A percentile compares a stretch with the other conserved stretches of the same genome.
Conservation (phyloP, 2,113 vertebrate species). For the Macroglossus sobrinus region DNA sequence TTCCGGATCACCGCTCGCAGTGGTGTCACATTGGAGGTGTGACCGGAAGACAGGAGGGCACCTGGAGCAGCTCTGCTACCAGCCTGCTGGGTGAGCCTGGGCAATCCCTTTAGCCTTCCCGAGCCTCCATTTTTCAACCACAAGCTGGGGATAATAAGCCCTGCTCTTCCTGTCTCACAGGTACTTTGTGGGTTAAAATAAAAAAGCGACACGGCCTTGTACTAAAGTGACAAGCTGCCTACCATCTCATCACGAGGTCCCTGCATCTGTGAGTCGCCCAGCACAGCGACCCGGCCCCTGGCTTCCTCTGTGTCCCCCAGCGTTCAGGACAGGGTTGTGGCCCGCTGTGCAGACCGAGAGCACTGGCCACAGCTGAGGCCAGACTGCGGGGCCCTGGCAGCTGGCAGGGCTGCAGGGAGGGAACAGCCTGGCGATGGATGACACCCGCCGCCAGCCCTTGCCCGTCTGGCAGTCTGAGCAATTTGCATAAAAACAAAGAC, state of each 20-base stretch:
- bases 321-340: neutral
- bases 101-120: neutral
- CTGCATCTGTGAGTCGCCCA: neutral
- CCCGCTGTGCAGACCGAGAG: neutral
- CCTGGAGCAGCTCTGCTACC: neutral
- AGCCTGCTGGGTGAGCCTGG: neutral
- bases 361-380: neutral
- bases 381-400: constrained; percentile 1
- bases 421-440: constrained; percentile 56
- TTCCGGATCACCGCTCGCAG: rapidly evolving
- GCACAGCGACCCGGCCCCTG: neutral
- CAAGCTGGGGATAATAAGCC: neutral
- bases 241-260: neutral
- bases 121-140: neutral
- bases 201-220: neutral
- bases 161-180: neutral
- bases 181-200: neutral
- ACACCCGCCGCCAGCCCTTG: constrained; percentile 2
- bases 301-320: neutral
- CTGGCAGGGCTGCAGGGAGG: neutral
- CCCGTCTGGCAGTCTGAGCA: constrained; percentile 62
- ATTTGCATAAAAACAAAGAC: constrained; percentile 76
- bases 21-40: neutral
- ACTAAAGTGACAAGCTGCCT: neutral
- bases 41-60: rapidly evolving